Evolutionary conservation across 2,113 vertebrate species (phyloP).

Genomic region (Cyanoramphus novaezelandiae): DNA sequence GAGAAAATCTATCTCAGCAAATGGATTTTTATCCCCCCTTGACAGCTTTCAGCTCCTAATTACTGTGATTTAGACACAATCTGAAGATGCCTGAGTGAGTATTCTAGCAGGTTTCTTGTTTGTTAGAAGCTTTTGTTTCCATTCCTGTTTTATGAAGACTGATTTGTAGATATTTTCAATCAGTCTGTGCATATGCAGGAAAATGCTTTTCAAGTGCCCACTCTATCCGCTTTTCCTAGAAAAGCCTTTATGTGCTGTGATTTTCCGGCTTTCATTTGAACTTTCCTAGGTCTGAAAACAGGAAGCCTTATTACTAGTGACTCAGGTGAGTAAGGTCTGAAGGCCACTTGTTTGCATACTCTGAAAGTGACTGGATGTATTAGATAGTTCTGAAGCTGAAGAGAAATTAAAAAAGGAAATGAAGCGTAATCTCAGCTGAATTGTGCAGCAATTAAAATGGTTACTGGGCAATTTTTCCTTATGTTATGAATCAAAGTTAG

Average conservation of each 20-base stretch:
- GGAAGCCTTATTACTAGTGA: conserved; percentile 45
- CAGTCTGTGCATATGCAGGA: background rate
- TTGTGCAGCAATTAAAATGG: background rate
- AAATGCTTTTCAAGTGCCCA: conserved; percentile 51
- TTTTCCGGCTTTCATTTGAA: background rate
- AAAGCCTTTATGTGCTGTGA: conserved; percentile 23
- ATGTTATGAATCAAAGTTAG: background rate
- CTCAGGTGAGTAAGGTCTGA: background rate
- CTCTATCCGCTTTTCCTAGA: conserved; percentile 39
- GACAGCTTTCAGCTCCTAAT: background rate
- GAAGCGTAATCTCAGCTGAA: background rate
- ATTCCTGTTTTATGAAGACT: conserved; percentile 52
- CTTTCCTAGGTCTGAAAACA: conserved; percentile 41
- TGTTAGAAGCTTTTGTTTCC: conserved; percentile 22
- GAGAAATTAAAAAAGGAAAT: background rate
- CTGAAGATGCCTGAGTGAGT: background rate
- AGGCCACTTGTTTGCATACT: background rate
- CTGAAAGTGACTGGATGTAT: background rate
- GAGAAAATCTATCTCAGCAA: background rate
- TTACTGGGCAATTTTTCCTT: background rate
- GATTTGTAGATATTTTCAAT: conserved; percentile 56
- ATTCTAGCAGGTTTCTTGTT: conserved; percentile 35
- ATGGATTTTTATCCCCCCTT: background rate
- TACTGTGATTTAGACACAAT: background rate
- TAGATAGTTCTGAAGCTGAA: background rate